Percentiles rank a stretch among this genome's conserved stretches.
Conservation (phyloP, 2,797 vertebrate genomes). For the Clarias pachynema region DNA sequence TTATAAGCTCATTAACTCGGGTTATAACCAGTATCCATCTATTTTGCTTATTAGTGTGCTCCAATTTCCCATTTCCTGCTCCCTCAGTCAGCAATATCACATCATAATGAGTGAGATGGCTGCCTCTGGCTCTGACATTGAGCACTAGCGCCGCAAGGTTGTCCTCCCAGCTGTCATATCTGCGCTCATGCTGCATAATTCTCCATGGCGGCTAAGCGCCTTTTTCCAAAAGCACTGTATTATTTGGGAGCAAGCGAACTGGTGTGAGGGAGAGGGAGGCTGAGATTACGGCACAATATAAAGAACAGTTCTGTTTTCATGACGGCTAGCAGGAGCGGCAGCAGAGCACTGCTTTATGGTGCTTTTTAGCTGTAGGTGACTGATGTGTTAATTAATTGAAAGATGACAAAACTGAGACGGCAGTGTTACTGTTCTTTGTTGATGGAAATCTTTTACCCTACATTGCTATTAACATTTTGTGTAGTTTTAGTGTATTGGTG, state of each 20-base stretch:
- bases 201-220: constrained; percentile 53
- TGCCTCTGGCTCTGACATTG: constrained; percentile 56
- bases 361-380: constrained; percentile 45
- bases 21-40: constrained; percentile 48
- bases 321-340: constrained; percentile 26
- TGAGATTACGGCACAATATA: constrained; percentile 53
- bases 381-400: constrained; percentile 40
- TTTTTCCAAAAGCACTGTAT: constrained; percentile 57
- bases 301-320: constrained; percentile 51
- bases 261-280: constrained; percentile 39
- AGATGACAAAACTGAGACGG: constrained; percentile 33
- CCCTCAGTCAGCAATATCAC: constrained; percentile 43
- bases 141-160: constrained; percentile 64
- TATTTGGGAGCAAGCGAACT: constrained; percentile 48
- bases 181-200: constrained; percentile 60
- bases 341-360: constrained; percentile 36
- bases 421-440: background rate
- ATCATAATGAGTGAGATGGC: constrained; percentile 46
- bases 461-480: background rate
- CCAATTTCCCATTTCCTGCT: constrained; percentile 47
- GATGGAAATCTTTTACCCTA: background rate
- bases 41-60: constrained; percentile 62
- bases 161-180: constrained; percentile 59
- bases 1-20: constrained; percentile 18
- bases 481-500: background rate